A percentile compares a stretch with the other conserved stretches of the same genome.
Conservation (phyloP, 2,797 vertebrate species). For the Iguana delicatissima region DNA sequence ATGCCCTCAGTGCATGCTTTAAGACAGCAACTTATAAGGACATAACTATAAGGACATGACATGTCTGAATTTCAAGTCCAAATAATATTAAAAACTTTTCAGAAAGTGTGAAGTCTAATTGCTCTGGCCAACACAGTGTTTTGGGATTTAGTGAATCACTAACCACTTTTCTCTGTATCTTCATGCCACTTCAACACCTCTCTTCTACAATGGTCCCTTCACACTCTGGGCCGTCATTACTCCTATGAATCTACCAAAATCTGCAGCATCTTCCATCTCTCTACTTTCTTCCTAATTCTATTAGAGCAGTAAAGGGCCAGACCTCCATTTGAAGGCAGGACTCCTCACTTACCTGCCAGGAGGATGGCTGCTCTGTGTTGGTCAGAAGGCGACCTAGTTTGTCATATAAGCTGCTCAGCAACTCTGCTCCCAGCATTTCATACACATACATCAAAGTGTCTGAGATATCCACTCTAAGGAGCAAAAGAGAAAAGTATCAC, state of each 20-base stretch:
- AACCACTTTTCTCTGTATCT: neutral
- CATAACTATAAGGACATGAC: neutral
- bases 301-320: neutral
- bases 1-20: neutral
- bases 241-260: neutral
- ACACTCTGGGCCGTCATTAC: neutral
- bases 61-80: neutral
- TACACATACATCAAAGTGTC: conserved; percentile 99
- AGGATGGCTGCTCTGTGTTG: conserved; percentile 90
- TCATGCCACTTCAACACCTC: neutral
- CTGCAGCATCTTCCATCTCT: neutral
- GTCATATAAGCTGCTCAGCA: conserved; percentile 97
- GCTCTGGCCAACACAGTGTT: neutral
- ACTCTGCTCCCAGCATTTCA: conserved; percentile 97
- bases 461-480: conserved; percentile 94
- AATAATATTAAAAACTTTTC: neutral
- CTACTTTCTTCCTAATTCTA: neutral
- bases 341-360: conserved; percentile 90
- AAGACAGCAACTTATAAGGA: neutral
- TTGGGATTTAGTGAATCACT: neutral
- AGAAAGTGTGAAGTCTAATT: neutral
- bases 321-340: neutral
- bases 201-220: neutral
- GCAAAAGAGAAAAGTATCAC: conserved; percentile 6
- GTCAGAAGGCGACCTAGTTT: conserved; percentile 96